phyloP scores from a whole-genome alignment of 1,140 invertebrate genomes.

The Belonocnema kinseyi region DNA sequence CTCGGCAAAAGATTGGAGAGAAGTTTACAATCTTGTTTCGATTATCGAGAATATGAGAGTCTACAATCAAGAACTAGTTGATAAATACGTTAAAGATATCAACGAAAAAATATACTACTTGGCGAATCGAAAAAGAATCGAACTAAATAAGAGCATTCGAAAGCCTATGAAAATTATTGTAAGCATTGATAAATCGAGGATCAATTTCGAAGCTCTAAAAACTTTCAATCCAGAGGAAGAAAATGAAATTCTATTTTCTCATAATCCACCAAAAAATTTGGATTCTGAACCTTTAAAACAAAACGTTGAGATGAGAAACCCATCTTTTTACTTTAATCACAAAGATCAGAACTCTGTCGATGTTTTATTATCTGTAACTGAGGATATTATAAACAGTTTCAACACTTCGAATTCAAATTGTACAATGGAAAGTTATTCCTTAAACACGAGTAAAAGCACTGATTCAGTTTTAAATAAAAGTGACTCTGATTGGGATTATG shows the following conservation, averaged over 20 bases:
- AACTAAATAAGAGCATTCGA: background rate
- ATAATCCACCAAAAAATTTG: background rate
- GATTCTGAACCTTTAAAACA: background rate
- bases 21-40: background rate
- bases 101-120: background rate
- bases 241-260: background rate
- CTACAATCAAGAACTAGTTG: background rate
- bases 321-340: background rate
- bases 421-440: background rate
- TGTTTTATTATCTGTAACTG: background rate
- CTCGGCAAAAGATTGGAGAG: background rate
- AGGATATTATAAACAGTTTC: conserved; percentile 5
- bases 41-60: background rate
- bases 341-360: background rate
- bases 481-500: background rate
- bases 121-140: background rate
- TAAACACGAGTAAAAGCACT: background rate
- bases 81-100: background rate
- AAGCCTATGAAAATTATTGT: background rate
- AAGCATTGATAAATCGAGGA: background rate
- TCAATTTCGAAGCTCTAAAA: background rate
- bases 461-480: background rate
- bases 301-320: background rate
- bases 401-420: background rate
- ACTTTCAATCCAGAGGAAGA: background rate